These are phyloP conservation scores for Telmatherina bonti DNA, from an alignment of 2,797 vertebrate genomes.

Conservation along the genomic window DNA sequence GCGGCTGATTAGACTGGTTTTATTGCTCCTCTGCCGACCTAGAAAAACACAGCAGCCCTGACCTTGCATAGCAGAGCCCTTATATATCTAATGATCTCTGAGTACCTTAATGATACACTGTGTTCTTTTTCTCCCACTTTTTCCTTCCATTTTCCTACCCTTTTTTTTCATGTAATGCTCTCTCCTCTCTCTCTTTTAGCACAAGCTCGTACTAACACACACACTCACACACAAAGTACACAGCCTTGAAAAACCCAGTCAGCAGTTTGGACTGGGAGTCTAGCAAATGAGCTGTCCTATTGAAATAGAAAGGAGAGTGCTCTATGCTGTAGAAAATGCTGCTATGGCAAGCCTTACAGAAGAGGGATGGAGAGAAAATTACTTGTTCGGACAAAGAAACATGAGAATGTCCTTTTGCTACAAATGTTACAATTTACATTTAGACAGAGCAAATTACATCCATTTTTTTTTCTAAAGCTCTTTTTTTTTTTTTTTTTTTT, in stretches of 20 bases:
- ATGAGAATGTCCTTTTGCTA: constrained; percentile 83
- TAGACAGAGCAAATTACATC: constrained; percentile 79
- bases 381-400: constrained; percentile 86
- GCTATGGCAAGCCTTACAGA: constrained; percentile 81
- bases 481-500: constrained; percentile 38
- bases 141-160: constrained; percentile 65
- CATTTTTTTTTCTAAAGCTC: constrained; percentile 65
- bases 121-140: constrained; percentile 67
- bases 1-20: constrained; percentile 78
- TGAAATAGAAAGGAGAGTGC: constrained; percentile 86
- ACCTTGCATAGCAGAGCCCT: constrained; percentile 81
- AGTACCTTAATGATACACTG: constrained; percentile 82
- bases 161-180: constrained; percentile 54
- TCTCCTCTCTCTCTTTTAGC: constrained; percentile 64
- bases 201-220: constrained; percentile 54
- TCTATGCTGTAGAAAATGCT: constrained; percentile 84
- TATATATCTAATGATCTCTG: constrained; percentile 86
- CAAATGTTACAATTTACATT: constrained; percentile 86
- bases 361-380: constrained; percentile 79
- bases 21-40: constrained; percentile 73
- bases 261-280: constrained; percentile 85
- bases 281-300: constrained; percentile 91
- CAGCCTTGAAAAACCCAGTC: constrained; percentile 83
- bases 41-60: constrained; percentile 79
- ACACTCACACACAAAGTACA: constrained; percentile 63